phyloP scores from a whole-genome alignment of 2,888 invertebrate species.

The Drosophila anomelani region DNA sequence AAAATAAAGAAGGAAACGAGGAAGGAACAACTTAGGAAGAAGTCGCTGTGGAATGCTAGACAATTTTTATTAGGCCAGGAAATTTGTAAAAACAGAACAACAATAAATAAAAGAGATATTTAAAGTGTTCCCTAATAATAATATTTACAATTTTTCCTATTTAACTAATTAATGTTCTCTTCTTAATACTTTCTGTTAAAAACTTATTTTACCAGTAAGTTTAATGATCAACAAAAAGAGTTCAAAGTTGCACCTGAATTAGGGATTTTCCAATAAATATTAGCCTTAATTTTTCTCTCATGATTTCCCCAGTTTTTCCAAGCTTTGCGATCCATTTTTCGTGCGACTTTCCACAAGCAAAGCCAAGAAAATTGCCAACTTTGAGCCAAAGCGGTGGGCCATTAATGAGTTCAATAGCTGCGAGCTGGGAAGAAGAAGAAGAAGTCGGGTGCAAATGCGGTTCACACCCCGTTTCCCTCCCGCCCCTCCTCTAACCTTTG shows the following conservation, averaged over 20 bases:
- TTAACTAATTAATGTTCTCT: no score
- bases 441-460: conserved; percentile 65
- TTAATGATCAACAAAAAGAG: neutral
- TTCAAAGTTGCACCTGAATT: neutral
- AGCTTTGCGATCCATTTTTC: conserved; percentile 26
- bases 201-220: neutral
- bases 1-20: conserved; percentile 10
- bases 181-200: no score
- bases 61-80: neutral
- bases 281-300: conserved; percentile 3
- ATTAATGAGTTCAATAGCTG: conserved; percentile 79
- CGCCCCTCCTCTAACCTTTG: conserved; percentile 12
- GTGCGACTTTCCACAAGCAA: conserved; percentile 53
- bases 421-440: conserved; percentile 40
- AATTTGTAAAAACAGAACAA: neutral
- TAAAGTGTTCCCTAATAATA: neutral
- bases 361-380: conserved; percentile 48
- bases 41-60: conserved; percentile 13
- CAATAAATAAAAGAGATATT: neutral
- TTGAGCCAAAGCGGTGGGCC: conserved; percentile 44
- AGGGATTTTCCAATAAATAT: neutral
- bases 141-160: no score
- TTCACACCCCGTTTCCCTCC: conserved; percentile 16
- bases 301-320: conserved; percentile 20
- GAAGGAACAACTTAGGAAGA: conserved; percentile 7